Conservation (phyloP, 2,888 invertebrate genomes). For the Tolmerus cingulatus region DNA sequence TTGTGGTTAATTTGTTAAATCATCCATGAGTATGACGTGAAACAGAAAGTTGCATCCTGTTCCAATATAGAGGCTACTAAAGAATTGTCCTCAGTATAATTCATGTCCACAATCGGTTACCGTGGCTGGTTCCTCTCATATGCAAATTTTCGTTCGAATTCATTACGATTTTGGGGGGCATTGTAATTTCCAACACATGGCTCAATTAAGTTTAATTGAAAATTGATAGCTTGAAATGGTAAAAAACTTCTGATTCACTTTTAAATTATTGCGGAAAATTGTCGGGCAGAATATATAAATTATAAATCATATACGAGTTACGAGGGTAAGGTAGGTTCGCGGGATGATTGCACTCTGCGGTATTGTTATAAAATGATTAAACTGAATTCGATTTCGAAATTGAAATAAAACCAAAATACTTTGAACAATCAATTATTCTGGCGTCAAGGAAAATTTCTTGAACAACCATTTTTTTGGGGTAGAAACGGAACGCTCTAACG, state of each 20-base stretch:
- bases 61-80: neutral
- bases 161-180: constrained; percentile 19
- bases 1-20: constrained; percentile 36
- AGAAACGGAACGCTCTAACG: too few species aligned
- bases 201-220: constrained; percentile 39
- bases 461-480: too few species aligned
- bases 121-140: constrained; percentile 3
- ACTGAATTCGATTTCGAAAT: neutral
- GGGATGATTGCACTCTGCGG: neutral
- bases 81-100: constrained; percentile 11
- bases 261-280: constrained; percentile 26
- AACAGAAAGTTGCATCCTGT: constrained; percentile 25
- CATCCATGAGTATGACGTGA: constrained; percentile 5
- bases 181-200: constrained; percentile 28
- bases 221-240: constrained; percentile 37
- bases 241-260: constrained; percentile 29
- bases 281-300: neutral
- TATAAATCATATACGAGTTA: neutral
- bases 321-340: neutral
- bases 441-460: too few species aligned
- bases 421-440: neutral
- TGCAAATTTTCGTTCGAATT: constrained; percentile 23
- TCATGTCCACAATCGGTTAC: constrained; percentile 5
- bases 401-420: neutral
- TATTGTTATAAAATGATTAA: neutral